These are phyloP conservation scores for Trilocha varians DNA, from an alignment of 2,888 invertebrate genomes.

Conservation along the genomic window DNA sequence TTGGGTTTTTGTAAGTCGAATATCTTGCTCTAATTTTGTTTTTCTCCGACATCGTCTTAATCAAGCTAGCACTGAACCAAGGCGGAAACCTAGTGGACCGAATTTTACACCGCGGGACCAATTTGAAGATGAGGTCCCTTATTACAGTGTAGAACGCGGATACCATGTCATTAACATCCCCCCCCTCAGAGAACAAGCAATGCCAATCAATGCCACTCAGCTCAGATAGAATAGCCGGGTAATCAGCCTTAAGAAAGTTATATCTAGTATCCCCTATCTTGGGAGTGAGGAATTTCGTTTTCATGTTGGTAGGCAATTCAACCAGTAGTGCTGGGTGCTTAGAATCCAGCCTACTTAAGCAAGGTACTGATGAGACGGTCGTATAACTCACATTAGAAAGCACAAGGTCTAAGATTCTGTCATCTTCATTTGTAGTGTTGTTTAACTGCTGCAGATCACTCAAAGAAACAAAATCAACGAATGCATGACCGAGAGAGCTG, in stretches of 20 bases:
- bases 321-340: neutral
- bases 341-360: neutral
- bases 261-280: neutral
- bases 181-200: too few relatives aligned
- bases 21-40: too few relatives aligned
- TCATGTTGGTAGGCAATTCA: neutral
- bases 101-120: too few relatives aligned
- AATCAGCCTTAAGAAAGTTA: neutral
- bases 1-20: too few relatives aligned
- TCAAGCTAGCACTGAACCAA: too few relatives aligned
- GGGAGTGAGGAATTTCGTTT: too few relatives aligned
- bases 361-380: too few relatives aligned
- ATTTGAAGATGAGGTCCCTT: too few relatives aligned
- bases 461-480: neutral
- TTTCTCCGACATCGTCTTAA: too few relatives aligned
- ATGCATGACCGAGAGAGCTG: neutral
- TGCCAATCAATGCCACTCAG: neutral
- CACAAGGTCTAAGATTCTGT: neutral
- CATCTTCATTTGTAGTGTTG: neutral
- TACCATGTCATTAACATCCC: too few relatives aligned
- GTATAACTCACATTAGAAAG: neutral
- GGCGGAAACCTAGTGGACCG: too few relatives aligned
- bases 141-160: too few relatives aligned
- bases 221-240: neutral
- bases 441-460: neutral